Base-by-base conservation (phyloP, 2,113 vertebrate species). In the Phodopus roborovskii region DNA sequence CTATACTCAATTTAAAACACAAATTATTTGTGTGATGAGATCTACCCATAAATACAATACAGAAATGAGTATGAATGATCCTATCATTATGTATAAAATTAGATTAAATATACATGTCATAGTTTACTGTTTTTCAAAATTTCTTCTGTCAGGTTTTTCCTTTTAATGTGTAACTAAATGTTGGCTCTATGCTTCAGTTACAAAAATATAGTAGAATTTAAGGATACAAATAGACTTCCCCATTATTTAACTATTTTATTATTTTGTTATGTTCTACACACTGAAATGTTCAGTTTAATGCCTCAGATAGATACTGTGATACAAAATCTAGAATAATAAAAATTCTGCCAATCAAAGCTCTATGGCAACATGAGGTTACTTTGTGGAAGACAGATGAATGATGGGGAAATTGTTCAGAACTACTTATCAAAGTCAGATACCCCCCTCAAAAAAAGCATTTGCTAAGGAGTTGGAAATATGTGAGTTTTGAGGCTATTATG, bases 361-460 rank as follows among this genome's bases (percentile, higher is more conserved):
- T 90, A 22, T 28, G 30, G 84, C 78, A 89, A 79, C 79, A 45
- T 1, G 7, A 45, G 15, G 82, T 9, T 68, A 7, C 36, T 68
- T 90, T 73, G 2, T 20, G 77, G 48, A 15, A 66, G 5, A 22
- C 62, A 93, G 94, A 96, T 90, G 42, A 79, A 73, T 74, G 64
- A 48, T 62, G 60, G 56, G 19, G 50, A 85, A 60, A 50, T 3
- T 33, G 17, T 68, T 64, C 78, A 70, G 73, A 4, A 92, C 71
- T 95, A 87, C 68, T 92, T 93, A 91, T 60, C 71, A 78, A 17
- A 83, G 91, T 64, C 82, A 95, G 48, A 39, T n/a, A 6, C n/a
- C n/a, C 30, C n/a, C n/a, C n/a, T n/a, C 33, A 22, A 66, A 82
- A 92, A 60, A 90, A 36, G 5, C 7, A 5, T 56, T 81, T 36